Conservation (phyloP, 2,888 invertebrate genomes). For the Lepidocyrtoides sp. region DNA sequence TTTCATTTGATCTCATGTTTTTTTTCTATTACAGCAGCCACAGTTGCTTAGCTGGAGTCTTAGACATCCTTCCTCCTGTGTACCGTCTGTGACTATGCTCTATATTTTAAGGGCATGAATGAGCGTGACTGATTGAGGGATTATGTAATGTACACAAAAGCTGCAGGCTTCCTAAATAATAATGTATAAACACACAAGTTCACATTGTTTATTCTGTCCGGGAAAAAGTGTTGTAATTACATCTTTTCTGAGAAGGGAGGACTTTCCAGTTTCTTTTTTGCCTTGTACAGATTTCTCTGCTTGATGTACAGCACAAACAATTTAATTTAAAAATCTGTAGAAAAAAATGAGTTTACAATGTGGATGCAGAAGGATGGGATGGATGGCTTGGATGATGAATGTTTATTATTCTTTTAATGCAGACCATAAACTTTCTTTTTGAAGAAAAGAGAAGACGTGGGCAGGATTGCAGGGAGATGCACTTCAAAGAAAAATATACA, state of each 20-base stretch:
- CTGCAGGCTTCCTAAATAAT: neutral
- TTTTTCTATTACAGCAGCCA: too few species aligned
- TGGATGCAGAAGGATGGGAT: neutral
- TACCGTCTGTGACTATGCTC: too few species aligned
- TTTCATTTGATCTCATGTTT: neutral
- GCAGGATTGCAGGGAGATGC: neutral
- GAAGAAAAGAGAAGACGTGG: neutral
- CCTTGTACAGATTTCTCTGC: too few species aligned
- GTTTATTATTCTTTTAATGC: constrained; percentile 28
- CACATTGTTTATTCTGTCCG: neutral
- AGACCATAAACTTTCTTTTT: constrained; percentile 4
- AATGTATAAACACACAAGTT: too few species aligned
- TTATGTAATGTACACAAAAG: neutral
- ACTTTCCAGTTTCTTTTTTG: neutral
- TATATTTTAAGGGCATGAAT: too few species aligned
- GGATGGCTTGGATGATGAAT: neutral
- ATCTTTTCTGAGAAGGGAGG: neutral
- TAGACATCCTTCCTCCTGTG: too few species aligned
- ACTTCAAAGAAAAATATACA: neutral
- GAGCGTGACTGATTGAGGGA: neutral
- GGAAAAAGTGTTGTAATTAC: neutral
- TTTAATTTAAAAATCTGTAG: neutral
- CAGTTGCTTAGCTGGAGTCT: too few species aligned
- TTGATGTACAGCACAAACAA: neutral
- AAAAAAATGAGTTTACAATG: neutral